phyloP scores from a whole-genome alignment of 2,888 invertebrate genomes.

The Eremobia ochroleuca region DNA sequence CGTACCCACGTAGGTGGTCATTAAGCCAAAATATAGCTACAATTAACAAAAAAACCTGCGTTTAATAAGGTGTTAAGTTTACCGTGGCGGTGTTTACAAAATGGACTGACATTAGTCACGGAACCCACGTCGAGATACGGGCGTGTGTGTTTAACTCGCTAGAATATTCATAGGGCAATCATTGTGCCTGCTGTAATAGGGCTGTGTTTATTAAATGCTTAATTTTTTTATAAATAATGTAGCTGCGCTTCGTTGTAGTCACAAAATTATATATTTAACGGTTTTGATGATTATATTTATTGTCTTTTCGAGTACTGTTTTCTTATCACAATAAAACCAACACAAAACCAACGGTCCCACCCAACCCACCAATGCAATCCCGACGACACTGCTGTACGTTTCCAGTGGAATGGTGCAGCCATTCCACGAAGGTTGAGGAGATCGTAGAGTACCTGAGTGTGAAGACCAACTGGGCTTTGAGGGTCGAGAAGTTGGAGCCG shows the following conservation, averaged over 20 bases:
- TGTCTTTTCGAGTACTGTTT: background rate
- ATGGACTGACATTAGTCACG: slow-evolving; percentile 84
- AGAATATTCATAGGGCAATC: slow-evolving; percentile 61
- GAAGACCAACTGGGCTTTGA: no score
- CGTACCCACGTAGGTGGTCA: slow-evolving; percentile 84
- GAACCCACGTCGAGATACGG: slow-evolving; percentile 65
- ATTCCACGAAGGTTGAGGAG: no score
- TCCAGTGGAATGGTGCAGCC: no score
- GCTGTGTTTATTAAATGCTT: slow-evolving; percentile 30
- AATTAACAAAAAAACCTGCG: slow-evolving; percentile 89
- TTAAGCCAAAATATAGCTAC: slow-evolving; percentile 87
- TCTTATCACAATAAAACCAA: background rate
- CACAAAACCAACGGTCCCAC: background rate
- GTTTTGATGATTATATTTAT: background rate
- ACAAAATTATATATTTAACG: background rate
- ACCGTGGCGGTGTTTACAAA: slow-evolving; percentile 81
- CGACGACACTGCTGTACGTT: no score
- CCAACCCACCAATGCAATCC: background rate
- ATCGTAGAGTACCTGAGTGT: no score
- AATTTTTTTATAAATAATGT: slow-evolving; percentile 6
- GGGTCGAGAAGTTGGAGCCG: no score
- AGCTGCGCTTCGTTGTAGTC: background rate
- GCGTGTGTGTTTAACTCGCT: slow-evolving; percentile 57
- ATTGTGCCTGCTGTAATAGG: slow-evolving; percentile 35
- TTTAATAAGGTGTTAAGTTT: slow-evolving; percentile 89